Evolutionary conservation across 1,140 invertebrate species (phyloP), one percentile per base, ranked within the genome.

Genomic region (Zaprionus camerounensis): DNA sequence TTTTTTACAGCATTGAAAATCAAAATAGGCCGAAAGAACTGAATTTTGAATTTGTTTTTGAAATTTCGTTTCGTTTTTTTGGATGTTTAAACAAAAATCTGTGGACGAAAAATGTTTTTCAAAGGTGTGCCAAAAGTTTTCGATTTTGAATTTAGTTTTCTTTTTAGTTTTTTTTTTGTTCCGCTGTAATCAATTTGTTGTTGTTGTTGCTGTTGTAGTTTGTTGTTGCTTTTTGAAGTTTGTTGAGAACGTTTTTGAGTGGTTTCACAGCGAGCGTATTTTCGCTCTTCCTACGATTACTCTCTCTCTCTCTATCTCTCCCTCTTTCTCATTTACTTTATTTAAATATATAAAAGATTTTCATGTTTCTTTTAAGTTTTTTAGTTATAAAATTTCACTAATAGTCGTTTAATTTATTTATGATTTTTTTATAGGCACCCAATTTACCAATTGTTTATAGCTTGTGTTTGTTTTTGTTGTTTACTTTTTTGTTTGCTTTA

Each of bases 231-330:
- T 71, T 15, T 62, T 76, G 38, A 88, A 87, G 84, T 88, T 87
- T 83, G 66, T 81, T 87, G 67, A 82, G 91, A 92, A 92, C 91
- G 91, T 92, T 92, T 92, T 92, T 92, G 91, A 92, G 86, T 92
- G 91, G 91, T 91, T 78, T 84, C 41, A 46, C 41, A 46, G 31
- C 5, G n/a, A 46, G 38, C 38, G 38, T 70, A 53, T 44, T 62
- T 66, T 46, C 28, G 71, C 62, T 44, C 11, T 63, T 76, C 65
- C 46, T 63, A 44, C 36, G 51, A 80, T 67, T 86, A 80, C 63
- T 82, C 70, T 78, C 38, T 74, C 63, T 76, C 53, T 82, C 69
- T 76, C 56, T 75, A 0, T 31, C 2, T 38, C 13, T 5, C 4
- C 3, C 34, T 61, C 73, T 81, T 64, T 71, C 80, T 85, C 82